phyloP scores from a whole-genome alignment of 1,140 invertebrate species.

The Adelges cooleyi region DNA sequence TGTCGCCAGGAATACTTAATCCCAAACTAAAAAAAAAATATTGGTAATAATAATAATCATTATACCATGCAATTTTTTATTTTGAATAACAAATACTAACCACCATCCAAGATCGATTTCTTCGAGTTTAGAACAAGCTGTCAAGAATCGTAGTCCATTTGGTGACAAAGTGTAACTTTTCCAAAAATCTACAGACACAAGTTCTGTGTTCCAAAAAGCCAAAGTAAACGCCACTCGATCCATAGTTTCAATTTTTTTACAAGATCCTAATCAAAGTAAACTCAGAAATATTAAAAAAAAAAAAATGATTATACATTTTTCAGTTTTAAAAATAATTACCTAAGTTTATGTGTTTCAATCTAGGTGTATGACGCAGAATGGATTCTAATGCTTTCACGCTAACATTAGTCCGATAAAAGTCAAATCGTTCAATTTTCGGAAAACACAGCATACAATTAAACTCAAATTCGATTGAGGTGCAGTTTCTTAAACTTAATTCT shows the following conservation, averaged over 20 bases:
- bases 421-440: conserved; percentile 53
- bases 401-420: conserved; percentile 63
- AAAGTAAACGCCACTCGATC: conserved; percentile 57
- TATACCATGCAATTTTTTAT: background rate
- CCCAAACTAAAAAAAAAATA: conserved; percentile 37
- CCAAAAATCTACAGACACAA: conserved; percentile 74
- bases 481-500: conserved; percentile 57
- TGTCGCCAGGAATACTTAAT: conserved; percentile 42
- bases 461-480: conserved; percentile 33
- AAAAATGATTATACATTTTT: background rate
- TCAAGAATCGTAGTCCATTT: conserved; percentile 53
- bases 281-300: background rate
- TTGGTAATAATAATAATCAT: background rate
- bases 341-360: conserved; percentile 60
- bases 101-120: conserved; percentile 86
- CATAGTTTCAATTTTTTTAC: conserved; percentile 47
- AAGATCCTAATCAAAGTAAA: conserved; percentile 37
- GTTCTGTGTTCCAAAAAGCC: conserved; percentile 49
- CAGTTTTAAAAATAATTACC: conserved; percentile 38
- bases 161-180: conserved; percentile 62
- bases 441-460: background rate
- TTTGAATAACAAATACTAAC: conserved; percentile 43
- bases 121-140: conserved; percentile 55
- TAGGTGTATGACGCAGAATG: conserved; percentile 52
- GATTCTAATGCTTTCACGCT: conserved; percentile 48